These are phyloP conservation scores for Scaptomyza caliginosa DNA, from an alignment of 2,888 invertebrate species.

Conservation along the genomic window DNA sequence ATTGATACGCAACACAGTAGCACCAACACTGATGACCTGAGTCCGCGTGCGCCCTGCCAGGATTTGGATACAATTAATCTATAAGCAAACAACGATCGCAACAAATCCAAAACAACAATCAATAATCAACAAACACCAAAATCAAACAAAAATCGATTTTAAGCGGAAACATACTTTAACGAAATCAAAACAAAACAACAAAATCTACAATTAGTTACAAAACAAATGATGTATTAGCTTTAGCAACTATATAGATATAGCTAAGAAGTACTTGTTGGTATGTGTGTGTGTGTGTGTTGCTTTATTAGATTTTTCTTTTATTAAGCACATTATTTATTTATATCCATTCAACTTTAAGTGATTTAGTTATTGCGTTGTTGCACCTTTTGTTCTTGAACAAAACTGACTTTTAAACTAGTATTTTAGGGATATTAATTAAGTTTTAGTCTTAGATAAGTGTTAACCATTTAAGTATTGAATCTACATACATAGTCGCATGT, in stretches of 20 bases:
- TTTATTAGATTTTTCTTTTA: background rate
- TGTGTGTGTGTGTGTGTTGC: background rate
- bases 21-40: slow-evolving; percentile 75
- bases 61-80: slow-evolving; percentile 90
- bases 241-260: slow-evolving; percentile 16
- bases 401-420: background rate
- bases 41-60: slow-evolving; percentile 88
- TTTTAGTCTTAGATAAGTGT: background rate
- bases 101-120: slow-evolving; percentile 20
- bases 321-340: slow-evolving; percentile 24
- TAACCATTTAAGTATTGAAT: slow-evolving; percentile 3
- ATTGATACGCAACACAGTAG: slow-evolving; percentile 28
- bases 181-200: slow-evolving; percentile 5
- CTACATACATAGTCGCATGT: background rate
- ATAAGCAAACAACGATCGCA: slow-evolving; percentile 82
- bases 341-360: no score
- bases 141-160: slow-evolving; percentile 42
- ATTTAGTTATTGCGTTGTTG: no score
- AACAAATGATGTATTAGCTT: slow-evolving; percentile 48
- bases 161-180: slow-evolving; percentile 20
- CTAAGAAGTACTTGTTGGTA: background rate
- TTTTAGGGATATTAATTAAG: background rate
- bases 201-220: slow-evolving; percentile 3
- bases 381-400: slow-evolving; percentile 22
- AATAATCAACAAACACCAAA: slow-evolving; percentile 26